These are phyloP conservation scores for Muscicapa adusta DNA, from an alignment of 2,113 vertebrate species.

Conservation along the genomic window DNA sequence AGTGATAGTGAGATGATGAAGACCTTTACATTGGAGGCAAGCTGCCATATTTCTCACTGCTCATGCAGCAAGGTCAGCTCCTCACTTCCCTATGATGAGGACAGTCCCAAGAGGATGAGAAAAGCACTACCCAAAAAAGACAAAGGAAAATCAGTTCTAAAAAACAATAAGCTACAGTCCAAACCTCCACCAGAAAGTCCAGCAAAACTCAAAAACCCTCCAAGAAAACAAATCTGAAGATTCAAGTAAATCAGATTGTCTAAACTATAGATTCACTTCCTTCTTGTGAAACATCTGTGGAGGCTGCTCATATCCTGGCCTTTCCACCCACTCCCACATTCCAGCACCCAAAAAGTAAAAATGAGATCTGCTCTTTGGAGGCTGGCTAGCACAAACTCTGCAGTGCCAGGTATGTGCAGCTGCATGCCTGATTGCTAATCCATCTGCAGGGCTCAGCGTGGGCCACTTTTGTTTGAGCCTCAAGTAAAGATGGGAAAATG, in stretches of 20 bases:
- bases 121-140: not conserved
- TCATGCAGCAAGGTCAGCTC: not conserved
- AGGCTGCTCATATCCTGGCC: constrained; percentile 48
- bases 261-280: constrained; percentile 24
- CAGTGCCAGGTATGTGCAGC: constrained; percentile 64
- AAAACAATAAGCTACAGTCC: not conserved
- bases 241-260: not conserved
- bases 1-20: not conserved
- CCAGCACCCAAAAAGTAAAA: constrained; percentile 50
- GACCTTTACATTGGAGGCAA: not conserved
- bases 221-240: constrained; percentile 19
- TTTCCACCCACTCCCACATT: constrained; percentile 60
- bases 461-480: constrained; percentile 56
- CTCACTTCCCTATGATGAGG: not conserved
- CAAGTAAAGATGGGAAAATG: constrained; percentile 48
- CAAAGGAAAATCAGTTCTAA: not conserved
- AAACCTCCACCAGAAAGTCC: not conserved
- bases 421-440: constrained; percentile 61
- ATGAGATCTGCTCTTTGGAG: not conserved
- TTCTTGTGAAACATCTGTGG: constrained; percentile 53
- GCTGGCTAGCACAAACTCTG: not conserved
- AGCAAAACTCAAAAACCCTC: not conserved
- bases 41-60: not conserved
- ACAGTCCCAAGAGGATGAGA: not conserved
- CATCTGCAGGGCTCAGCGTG: constrained; percentile 42